Evolutionary conservation across 2,797 vertebrate genomes (phyloP).

Genomic region (Pelobates cultripes): DNA sequence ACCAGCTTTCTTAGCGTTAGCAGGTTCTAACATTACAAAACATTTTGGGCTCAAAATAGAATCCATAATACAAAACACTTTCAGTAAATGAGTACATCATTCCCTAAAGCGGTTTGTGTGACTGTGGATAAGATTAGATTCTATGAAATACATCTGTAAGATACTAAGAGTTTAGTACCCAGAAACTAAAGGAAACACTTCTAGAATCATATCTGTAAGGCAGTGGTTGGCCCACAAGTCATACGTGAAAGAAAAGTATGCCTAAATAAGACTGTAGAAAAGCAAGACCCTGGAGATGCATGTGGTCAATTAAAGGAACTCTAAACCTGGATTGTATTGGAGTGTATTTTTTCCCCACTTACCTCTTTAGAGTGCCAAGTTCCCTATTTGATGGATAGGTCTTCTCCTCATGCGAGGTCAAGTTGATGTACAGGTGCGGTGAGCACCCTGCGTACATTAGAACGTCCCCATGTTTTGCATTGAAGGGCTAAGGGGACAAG

Average conservation of each 20-base stretch:
- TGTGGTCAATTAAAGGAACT: background rate
- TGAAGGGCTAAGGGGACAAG: no score
- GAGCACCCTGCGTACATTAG: no score
- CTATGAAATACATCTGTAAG: conserved; percentile 5
- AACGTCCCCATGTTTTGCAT: no score
- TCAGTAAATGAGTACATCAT: conserved; percentile 13
- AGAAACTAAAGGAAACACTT: conserved; percentile 18
- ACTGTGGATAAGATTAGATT: conserved; percentile 7
- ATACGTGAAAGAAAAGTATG: background rate
- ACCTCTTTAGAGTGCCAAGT: no score
- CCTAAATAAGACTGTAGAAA: background rate
- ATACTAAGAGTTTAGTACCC: conserved; percentile 16
- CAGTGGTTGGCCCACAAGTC: background rate
- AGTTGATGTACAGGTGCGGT: no score
- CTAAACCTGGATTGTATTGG: no score
- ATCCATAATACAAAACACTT: conserved; percentile 18
- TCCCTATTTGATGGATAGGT: no score
- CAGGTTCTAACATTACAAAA: background rate
- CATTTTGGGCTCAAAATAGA: background rate
- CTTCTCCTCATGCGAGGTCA: no score
- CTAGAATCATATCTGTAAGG: conserved; percentile 17
- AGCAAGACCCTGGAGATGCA: background rate
- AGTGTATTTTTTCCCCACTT: no score
- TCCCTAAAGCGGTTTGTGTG: conserved; percentile 7
- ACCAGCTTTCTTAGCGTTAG: no score